phyloP scores from a whole-genome alignment of 2,888 invertebrate species.

The Iselma pallidipennis region DNA sequence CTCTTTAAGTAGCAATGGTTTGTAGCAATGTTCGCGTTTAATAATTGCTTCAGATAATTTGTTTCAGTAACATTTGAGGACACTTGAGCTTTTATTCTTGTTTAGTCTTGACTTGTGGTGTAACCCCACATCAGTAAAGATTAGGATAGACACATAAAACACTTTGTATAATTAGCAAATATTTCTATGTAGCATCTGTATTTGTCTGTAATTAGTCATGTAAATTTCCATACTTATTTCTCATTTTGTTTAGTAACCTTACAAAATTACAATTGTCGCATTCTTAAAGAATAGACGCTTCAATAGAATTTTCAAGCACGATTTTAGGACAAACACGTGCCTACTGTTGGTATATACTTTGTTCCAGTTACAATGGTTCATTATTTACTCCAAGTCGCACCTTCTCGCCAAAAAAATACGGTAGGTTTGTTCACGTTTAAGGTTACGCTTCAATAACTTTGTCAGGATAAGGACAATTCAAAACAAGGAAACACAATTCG shows the following conservation, averaged over 20 bases:
- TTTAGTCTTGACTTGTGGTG: background rate
- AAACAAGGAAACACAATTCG: too few species aligned
- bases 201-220: too few species aligned
- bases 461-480: background rate
- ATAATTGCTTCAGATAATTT: background rate
- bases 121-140: conserved; percentile 1
- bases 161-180: conserved; percentile 14
- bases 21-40: too few species aligned
- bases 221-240: too few species aligned
- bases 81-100: background rate
- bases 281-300: too few species aligned
- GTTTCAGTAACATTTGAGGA: background rate
- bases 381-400: conserved; percentile 15
- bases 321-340: too few species aligned
- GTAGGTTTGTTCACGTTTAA: too few species aligned
- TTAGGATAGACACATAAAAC: conserved; percentile 3
- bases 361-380: conserved; percentile 10
- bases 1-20: background rate
- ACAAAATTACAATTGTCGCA: conserved; percentile 9
- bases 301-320: too few species aligned
- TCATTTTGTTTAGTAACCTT: conserved; percentile 12
- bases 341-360: conserved; percentile 17
- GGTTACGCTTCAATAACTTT: background rate
- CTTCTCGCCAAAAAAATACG: too few species aligned
- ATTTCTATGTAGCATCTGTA: conserved; percentile 12